Evolutionary conservation across 2,797 vertebrate genomes (phyloP), one percentile per base, ranked within the genome.

Genomic region (Crocidura indochinensis): DNA sequence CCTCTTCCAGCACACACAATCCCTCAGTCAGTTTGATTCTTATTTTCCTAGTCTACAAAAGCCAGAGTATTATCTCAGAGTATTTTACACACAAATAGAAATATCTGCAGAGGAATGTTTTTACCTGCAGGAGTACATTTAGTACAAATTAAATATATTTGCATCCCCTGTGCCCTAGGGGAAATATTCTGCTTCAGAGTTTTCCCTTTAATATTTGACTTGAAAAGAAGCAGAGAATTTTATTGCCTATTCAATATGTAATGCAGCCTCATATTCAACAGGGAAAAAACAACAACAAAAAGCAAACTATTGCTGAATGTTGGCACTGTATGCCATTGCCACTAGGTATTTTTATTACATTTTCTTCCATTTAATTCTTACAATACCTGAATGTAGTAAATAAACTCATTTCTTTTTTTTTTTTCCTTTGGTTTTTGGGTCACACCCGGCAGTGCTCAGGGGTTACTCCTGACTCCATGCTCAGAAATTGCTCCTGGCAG

Each of bases 61-160:
- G 91, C 87, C 95, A 87, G 79, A 76, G 38, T 38, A 85, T 92
- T 87, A 88, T 92, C 82, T 90, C 84, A 53, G 67, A 94, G 51
- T 64, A 68, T 77, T 76, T 83, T 87, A 89, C 19, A 72, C 56
- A 51, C 4, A 1, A 31, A 73, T 83, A 72, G 31, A 83, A 91
- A 92, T 82, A 51, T 77, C 79, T 85, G 60, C 51, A 80, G 81
- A 38, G 46, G 73, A 77, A 77, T 6, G 10, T 49, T 88, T 74
- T 56, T 84, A 74, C 87, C 82, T 87, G 44, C 38, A 88, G 84
- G 67, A 65, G 64, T 89, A 56, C 62, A 53, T 10, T 49, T 29
- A 62, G 69, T 49, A 84, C 85, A 90, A 79, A 93, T 4, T 47
- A 22, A 87, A 11, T 46, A 67, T 12, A 15, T 72, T 81, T 89